A percentile compares a stretch with the other conserved stretches of the same genome.
Conservation (phyloP, 2,888 invertebrate genomes). For the Gandaritis pyraliata region DNA sequence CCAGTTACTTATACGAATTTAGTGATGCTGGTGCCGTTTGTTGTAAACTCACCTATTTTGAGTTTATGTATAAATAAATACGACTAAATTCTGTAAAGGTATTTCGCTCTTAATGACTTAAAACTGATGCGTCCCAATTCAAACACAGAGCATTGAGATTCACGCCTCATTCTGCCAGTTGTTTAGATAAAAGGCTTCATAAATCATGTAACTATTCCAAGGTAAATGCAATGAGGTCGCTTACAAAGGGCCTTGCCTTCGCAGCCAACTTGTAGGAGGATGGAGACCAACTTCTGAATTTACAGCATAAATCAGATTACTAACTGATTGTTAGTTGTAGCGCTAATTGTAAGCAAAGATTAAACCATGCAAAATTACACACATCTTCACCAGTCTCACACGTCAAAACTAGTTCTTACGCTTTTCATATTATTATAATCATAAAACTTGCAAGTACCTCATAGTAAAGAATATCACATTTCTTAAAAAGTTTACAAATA, state of each 20-base stretch:
- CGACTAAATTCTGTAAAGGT: constrained; percentile 25
- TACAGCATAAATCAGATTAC: not conserved
- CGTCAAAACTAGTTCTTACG: too few species aligned
- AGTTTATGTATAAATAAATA: constrained; percentile 13
- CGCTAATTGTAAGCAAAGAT: too few species aligned
- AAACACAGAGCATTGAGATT: constrained; percentile 52
- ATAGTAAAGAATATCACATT: too few species aligned
- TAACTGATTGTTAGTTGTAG: not conserved
- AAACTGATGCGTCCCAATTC: constrained; percentile 47
- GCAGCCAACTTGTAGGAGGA: constrained; percentile 68
- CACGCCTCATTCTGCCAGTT: constrained; percentile 58
- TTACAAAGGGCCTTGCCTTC: constrained; percentile 79
- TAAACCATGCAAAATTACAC: too few species aligned
- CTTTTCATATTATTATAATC: too few species aligned
- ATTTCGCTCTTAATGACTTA: constrained; percentile 26
- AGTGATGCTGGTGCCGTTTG: constrained; percentile 32
- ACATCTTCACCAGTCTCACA: too few species aligned
- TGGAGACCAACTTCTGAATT: constrained; percentile 61
- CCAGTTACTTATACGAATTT: constrained; percentile 45
- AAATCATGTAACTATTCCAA: constrained; percentile 82
- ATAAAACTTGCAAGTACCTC: too few species aligned
- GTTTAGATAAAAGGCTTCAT: constrained; percentile 70
- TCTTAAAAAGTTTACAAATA: too few species aligned
- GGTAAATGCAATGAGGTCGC: constrained; percentile 79
- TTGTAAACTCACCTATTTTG: constrained; percentile 20